Evolutionary conservation across 2,888 invertebrate species (phyloP).

Genomic region (Clusia tigrina): DNA sequence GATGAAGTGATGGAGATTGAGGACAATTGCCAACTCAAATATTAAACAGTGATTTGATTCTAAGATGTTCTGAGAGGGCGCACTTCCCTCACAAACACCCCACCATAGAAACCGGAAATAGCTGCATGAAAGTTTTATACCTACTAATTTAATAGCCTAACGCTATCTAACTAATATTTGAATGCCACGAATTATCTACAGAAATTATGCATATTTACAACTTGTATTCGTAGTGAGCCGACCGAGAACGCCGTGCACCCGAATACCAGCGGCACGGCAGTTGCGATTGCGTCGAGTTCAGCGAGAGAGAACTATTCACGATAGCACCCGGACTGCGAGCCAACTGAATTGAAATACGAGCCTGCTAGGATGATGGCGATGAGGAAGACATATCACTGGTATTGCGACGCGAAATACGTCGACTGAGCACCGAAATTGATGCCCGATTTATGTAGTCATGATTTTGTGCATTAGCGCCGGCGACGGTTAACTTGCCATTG

Average conservation of each 20-base stretch:
- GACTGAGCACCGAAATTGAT: slow-evolving; percentile 39
- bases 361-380: slow-evolving; percentile 62
- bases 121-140: too few relatives aligned
- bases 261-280: slow-evolving; percentile 62
- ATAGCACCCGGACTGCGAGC: slow-evolving; percentile 58
- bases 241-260: slow-evolving; percentile 62
- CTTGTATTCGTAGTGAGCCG: slow-evolving; percentile 63
- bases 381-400: slow-evolving; percentile 45
- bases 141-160: too few relatives aligned
- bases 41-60: too few relatives aligned
- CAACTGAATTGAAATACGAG: slow-evolving; percentile 40
- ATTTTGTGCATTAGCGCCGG: slow-evolving; percentile 18
- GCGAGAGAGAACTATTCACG: slow-evolving; percentile 41
- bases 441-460: slow-evolving; percentile 30
- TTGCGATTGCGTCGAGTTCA: slow-evolving; percentile 44
- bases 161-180: too few relatives aligned
- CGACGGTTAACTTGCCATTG: slow-evolving; percentile 24
- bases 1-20: too few relatives aligned
- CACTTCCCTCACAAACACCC: too few relatives aligned
- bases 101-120: too few relatives aligned
- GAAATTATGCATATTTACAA: slow-evolving; percentile 52
- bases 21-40: too few relatives aligned
- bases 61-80: too few relatives aligned
- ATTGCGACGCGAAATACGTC: slow-evolving; percentile 50
- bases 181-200: too few relatives aligned